Base-by-base conservation (phyloP, 2,113 vertebrate genomes). In the Rhagologus leucostigma region DNA sequence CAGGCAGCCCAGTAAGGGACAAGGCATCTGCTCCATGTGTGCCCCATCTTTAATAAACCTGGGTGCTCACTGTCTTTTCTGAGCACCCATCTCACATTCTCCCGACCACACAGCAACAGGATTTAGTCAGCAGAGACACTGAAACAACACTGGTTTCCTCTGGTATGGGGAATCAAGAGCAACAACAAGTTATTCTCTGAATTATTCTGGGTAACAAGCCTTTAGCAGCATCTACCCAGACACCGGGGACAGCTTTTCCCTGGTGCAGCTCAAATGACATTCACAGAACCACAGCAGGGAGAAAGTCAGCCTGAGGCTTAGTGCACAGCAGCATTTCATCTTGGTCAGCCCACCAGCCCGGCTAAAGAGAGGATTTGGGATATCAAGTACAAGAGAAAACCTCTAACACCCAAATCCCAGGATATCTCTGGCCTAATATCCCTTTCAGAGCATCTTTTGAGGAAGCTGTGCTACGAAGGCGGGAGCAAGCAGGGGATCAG, bases 381-480 rank as follows among this genome's bases (percentile, higher is more conserved):
- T 47, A 90, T 39, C 30, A 78, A 87, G 29, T 15, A 59, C 29
- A 82, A 81, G 69, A 65, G 78, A 79, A 63, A 91, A 37, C 27
- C 57, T 96, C 68, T 73, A 87, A 93, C 37, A 56, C 55, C 33
- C 70, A 92, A 95, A 87, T 92, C 89, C 88, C 95, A 80, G 29
- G 23, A 24, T 35, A 52, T 7, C 65, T 70, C 56, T 75, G 2
- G 4, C 62, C 63, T 92, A 60, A 77, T 46, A 75, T 33, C 33
- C 35, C 46, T 84, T 55, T 85, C 63, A 56, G 75, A 37, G 76
- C 50, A 59, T 32, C 87, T 59, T 69, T 85, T 71, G 49, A 82
- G 44, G 85, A 78, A 87, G 56, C n/a, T 77, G 70, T 41, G 60
- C 62, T 90, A 39, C 3, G 1, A 62, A 74, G 64, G 16, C 1